Conservation (phyloP, 1,140 invertebrate genomes). For the Papilio dardanus region DNA sequence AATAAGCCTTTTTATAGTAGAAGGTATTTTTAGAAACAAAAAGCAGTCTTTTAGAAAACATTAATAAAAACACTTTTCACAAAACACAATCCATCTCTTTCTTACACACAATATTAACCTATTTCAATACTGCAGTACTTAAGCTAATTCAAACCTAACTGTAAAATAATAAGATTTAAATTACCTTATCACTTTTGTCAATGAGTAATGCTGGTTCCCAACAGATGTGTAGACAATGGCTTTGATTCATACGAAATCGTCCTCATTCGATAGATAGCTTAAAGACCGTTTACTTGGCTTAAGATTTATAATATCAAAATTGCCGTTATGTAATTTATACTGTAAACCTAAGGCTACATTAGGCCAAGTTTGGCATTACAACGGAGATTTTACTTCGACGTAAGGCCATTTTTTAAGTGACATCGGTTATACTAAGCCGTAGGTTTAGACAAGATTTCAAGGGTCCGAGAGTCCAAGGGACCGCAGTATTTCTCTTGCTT, state of each 20-base stretch:
- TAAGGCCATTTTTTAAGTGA: too few relatives aligned
- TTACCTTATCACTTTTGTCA: background rate
- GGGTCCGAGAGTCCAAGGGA: too few relatives aligned
- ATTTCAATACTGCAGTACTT: background rate
- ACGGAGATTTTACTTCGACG: too few relatives aligned
- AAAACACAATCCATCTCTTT: slow-evolving; percentile 18
- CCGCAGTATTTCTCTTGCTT: too few relatives aligned
- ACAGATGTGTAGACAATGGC: slow-evolving; percentile 23
- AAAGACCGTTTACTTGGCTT: background rate
- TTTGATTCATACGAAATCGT: slow-evolving; percentile 33
- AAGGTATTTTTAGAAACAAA: background rate
- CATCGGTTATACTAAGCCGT: too few relatives aligned
- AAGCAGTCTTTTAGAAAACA: background rate
- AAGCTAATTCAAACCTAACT: background rate
- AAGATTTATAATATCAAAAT: background rate
- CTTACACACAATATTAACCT: slow-evolving; percentile 12
- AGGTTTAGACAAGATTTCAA: too few relatives aligned
- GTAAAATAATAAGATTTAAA: background rate
- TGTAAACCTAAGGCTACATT: too few relatives aligned
- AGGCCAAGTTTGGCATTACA: too few relatives aligned
- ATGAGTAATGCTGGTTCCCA: slow-evolving; percentile 34
- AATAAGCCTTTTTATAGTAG: too few relatives aligned
- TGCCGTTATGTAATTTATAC: background rate
- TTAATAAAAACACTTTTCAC: background rate
- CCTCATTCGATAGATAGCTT: slow-evolving; percentile 9